Evolutionary conservation across 2,113 vertebrate genomes (phyloP), one percentile per base, ranked within the genome.

Genomic region (Trichechus manatus): DNA sequence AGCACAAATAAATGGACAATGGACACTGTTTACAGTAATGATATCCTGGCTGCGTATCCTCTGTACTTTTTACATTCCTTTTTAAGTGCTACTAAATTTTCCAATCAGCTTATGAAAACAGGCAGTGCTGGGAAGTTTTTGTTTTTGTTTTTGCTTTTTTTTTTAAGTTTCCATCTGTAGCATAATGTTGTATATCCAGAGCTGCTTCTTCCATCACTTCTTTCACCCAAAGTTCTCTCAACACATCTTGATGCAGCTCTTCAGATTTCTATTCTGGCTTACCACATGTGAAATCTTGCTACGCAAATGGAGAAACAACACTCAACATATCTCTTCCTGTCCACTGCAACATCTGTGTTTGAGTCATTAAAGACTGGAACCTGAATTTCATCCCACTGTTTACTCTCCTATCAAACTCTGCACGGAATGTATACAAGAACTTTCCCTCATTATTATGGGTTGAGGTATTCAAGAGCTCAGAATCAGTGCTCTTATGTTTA

Each of bases 301-400:
- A 91, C 96, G 90, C 78, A 97, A 97, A 96, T 87, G 83, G 90
- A 95, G 87, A 95, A 95, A 94, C 86, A 91, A 59, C 82, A 92
- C 80, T 94, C 84, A 47, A 39, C 87, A 17, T 95, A 63, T 92
- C 96, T 97, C 61, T 83, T 89, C 87, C 92, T 98, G 96, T 96
- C 75, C 91, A 84, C 36, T 0, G 79, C 87, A 93, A 87, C 47
- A 95, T 95, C 92, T 98, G 87, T 33, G 82, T 63, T 93, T 31
- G 1, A 91, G 61, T 85, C 79, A 95, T 92, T 94, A 47, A 95
- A 93, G 74, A 79, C n/a, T 13, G 68, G 53, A 96, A 75, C 63
- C 87, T 80, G 63, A 87, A 61, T 87, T 61, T 89, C 88, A 78
- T 84, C 20, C 93, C 79, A 66, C 19, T 72, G 47, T 87, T 94